Evolutionary conservation across 2,888 invertebrate species (phyloP).

Genomic region (Poecilobothrus nobilitatus): DNA sequence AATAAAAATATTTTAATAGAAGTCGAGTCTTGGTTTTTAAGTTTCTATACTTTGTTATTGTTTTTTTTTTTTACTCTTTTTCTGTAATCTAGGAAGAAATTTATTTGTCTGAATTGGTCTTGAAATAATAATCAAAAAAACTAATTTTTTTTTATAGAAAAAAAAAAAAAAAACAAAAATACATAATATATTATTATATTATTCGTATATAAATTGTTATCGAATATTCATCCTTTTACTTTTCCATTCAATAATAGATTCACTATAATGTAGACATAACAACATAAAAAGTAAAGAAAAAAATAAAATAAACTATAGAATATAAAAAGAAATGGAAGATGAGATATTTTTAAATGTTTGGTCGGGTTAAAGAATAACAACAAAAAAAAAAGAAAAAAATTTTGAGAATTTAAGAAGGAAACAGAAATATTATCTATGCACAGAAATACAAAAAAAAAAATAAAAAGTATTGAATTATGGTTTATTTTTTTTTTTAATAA

Average conservation of each 20-base stretch:
- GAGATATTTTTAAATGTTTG: background rate
- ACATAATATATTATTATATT: no score
- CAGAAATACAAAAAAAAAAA: background rate
- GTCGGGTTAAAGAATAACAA: background rate
- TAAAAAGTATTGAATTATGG: background rate
- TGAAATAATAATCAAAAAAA: background rate
- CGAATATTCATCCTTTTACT: background rate
- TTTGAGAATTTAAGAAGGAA: background rate
- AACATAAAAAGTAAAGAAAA: no score
- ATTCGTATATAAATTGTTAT: background rate
- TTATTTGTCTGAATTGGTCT: conserved; percentile 6
- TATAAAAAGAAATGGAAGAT: no score
- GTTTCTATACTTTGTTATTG: background rate
- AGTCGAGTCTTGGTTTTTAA: background rate
- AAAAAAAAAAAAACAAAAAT: background rate
- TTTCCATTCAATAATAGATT: background rate
- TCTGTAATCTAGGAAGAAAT: background rate
- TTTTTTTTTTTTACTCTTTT: background rate
- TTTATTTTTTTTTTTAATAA: background rate
- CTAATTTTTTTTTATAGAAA: no score
- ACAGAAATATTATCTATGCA: background rate
- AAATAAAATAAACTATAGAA: no score
- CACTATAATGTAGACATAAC: background rate
- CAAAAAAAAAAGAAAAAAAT: no score
- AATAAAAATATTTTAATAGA: background rate